Base-by-base conservation (phyloP, 2,888 invertebrate genomes). In the Zaprionus lineosus region DNA sequence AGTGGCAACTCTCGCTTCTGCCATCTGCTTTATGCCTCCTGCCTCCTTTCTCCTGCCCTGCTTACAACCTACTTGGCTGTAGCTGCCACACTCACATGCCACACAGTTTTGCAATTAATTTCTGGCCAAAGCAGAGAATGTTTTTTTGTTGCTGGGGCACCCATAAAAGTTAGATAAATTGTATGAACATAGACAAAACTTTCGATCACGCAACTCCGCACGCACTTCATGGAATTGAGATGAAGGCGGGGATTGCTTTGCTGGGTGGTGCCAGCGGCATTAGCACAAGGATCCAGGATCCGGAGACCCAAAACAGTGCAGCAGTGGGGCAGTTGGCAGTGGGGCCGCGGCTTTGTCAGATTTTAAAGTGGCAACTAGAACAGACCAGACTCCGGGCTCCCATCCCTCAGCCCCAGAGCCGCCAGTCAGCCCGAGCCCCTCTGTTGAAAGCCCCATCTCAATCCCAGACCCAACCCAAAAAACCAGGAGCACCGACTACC, bases 161-260 rank as follows among this genome's bases (percentile, higher is more conserved):
- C 84, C 64, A 85, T 79, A 85, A 79, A 84, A 85, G 85, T 79
- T 85, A 75, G 84, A 83, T 79, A 83, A 79, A 83, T 83, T 85
- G 76, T 67, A 73, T 55, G 59, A 83, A 50, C 60, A 84, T 84
- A 66, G 85, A 74, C 69, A 68, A 82, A 86, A 81, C 84, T 81
- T 81, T 81, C 86, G 81, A 81, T 79, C 74, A 79, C 73, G 71
- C 76, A 70, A 75, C 73, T 61, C 74, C 74, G 64, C 78, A 79
- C 72, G 82, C 79, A 75, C 58, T 75, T 70, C 61, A 69, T 53
- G 39, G 33, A 24, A 34, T 12, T 18, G 29, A 14, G 1, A 1
- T 16, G 34, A n/a, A n/a, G n/a, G n/a, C n/a, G n/a, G n/a, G n/a
- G n/a, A n/a, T n/a, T n/a, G n/a, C n/a, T n/a, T n/a, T n/a, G n/a